Percentiles rank a stretch among this genome's conserved stretches.
Conservation (phyloP, 2,888 invertebrate species). For the Phortica magna region DNA sequence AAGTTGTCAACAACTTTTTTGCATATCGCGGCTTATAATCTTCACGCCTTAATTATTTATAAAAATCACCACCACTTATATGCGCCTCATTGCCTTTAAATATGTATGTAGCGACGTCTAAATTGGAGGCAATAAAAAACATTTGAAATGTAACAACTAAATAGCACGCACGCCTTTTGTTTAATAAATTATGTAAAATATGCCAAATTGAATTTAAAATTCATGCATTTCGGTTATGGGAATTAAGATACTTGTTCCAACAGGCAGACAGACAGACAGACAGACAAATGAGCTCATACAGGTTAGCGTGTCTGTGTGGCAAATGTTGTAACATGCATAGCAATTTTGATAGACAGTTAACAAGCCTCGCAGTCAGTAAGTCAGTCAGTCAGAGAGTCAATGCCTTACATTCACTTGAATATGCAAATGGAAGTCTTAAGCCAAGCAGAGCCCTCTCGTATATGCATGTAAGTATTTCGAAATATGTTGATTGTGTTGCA, state of each 20-base stretch:
- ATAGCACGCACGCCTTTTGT: slow-evolving; percentile 51
- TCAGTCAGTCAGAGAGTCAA: slow-evolving; percentile 29
- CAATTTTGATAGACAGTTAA: not conserved
- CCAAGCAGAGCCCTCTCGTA: too few species aligned
- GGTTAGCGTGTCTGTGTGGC: not conserved
- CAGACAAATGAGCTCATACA: too few species aligned
- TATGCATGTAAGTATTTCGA: too few species aligned
- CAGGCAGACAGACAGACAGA: slow-evolving; percentile 34
- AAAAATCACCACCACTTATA: slow-evolving; percentile 45
- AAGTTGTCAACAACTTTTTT: slow-evolving; percentile 71
- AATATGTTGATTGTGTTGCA: too few species aligned
- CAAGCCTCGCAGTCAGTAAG: not conserved
- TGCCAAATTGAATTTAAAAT: slow-evolving; percentile 72
- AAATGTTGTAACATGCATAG: not conserved
- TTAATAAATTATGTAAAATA: slow-evolving; percentile 73
- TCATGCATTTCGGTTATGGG: slow-evolving; percentile 71
- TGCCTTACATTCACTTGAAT: not conserved
- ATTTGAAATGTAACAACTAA: slow-evolving; percentile 44
- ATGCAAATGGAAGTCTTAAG: too few species aligned
- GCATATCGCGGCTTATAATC: slow-evolving; percentile 68
- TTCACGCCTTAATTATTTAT: slow-evolving; percentile 72
- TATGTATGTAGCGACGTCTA: not conserved
- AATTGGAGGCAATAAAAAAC: slow-evolving; percentile 63
- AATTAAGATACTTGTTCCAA: slow-evolving; percentile 65
- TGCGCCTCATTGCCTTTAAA: slow-evolving; percentile 2